Conservation (phyloP, 1,140 invertebrate species). For the Drosophila grimshawi region DNA sequence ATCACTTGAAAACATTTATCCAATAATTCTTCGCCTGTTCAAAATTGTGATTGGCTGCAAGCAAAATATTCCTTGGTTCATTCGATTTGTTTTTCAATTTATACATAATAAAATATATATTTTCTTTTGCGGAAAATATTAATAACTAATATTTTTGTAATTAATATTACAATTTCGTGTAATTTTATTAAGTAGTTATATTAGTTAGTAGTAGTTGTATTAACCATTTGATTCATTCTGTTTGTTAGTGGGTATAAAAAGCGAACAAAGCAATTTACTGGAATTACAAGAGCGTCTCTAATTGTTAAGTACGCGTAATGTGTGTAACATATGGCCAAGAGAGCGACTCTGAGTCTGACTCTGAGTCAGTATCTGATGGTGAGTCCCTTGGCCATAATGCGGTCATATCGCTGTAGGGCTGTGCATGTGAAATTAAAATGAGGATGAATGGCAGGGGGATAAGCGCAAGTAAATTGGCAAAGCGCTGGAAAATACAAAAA, state of each 20-base stretch:
- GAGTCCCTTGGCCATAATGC: slow-evolving; percentile 22
- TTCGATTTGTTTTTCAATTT: no score
- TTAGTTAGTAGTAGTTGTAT: background rate
- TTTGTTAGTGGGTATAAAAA: slow-evolving; percentile 17
- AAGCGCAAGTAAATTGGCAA: slow-evolving; percentile 71
- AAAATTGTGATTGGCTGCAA: no score
- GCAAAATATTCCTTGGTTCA: no score
- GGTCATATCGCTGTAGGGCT: background rate
- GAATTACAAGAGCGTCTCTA: slow-evolving; percentile 80
- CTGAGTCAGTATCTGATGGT: background rate
- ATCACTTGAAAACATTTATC: no score
- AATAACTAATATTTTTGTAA: no score
- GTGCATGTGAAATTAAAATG: slow-evolving; percentile 46
- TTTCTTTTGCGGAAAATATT: no score
- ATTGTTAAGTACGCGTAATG: slow-evolving; percentile 82
- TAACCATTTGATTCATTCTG: background rate
- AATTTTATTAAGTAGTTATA: no score
- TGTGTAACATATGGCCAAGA: slow-evolving; percentile 77
- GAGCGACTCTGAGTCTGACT: slow-evolving; percentile 40
- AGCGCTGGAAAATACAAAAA: slow-evolving; percentile 33
- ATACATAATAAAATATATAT: no score
- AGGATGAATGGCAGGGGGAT: slow-evolving; percentile 37
- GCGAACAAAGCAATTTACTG: slow-evolving; percentile 77
- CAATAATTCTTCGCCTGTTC: no score
- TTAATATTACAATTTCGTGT: no score